Conservation (phyloP, 1,140 invertebrate genomes). For the Aphelinus certus region DNA sequence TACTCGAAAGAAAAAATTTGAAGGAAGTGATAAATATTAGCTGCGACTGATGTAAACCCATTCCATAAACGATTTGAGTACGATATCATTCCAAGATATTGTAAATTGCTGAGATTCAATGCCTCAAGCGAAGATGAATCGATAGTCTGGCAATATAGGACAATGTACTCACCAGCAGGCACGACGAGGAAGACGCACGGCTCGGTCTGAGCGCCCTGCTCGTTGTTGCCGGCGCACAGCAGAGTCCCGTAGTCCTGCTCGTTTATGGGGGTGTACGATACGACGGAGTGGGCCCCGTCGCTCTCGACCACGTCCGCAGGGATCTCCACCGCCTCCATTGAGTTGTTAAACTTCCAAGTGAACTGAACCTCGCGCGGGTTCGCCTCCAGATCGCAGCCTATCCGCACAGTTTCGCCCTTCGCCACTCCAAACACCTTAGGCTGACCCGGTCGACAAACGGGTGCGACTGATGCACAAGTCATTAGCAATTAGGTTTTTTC, state of each 20-base stretch:
- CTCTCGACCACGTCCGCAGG: slow-evolving; percentile 69
- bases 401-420: slow-evolving; percentile 78
- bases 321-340: slow-evolving; percentile 74
- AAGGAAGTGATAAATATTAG: no score
- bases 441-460: slow-evolving; percentile 75
- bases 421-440: slow-evolving; percentile 79
- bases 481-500: no score
- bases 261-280: slow-evolving; percentile 75
- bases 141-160: no score
- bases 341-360: slow-evolving; percentile 83
- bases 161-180: slow-evolving; percentile 70
- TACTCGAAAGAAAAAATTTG: no score
- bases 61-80: no score
- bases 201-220: slow-evolving; percentile 72
- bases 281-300: slow-evolving; percentile 71
- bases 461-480: slow-evolving; percentile 68
- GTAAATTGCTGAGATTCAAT: no score
- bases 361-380: slow-evolving; percentile 80
- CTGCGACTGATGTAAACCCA: no score
- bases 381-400: slow-evolving; percentile 85
- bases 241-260: slow-evolving; percentile 78
- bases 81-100: no score
- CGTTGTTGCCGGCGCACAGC: slow-evolving; percentile 76
- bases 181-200: slow-evolving; percentile 79
- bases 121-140: no score